These are phyloP conservation scores for Merops nubicus DNA, from an alignment of 2,113 vertebrate genomes.

Conservation along the genomic window DNA sequence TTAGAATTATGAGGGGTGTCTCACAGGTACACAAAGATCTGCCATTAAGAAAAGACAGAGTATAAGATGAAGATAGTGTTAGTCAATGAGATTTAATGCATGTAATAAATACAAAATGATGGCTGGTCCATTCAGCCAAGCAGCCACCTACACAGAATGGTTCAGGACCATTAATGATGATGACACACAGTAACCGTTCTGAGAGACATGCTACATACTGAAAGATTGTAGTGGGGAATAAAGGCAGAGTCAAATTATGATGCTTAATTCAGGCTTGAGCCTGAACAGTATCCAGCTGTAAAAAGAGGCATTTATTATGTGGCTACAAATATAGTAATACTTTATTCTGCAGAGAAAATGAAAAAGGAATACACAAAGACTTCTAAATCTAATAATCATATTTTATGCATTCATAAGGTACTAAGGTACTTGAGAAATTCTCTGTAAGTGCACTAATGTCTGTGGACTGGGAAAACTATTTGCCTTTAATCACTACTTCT, in stretches of 20 bases:
- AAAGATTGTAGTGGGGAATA: neutral
- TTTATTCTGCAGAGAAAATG: neutral
- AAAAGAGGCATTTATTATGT: neutral
- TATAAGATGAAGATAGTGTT: neutral
- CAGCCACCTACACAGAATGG: neutral
- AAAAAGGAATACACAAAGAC: neutral
- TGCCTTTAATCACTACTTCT: neutral
- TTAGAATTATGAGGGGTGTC: no score
- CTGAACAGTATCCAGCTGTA: neutral
- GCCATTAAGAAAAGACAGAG: neutral
- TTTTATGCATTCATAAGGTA: neutral
- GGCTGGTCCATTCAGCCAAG: neutral
- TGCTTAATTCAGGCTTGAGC: neutral
- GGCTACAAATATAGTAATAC: neutral
- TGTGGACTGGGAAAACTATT: neutral
- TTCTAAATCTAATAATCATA: neutral
- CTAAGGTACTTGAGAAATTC: neutral
- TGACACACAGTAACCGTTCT: neutral
- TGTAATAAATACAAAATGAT: neutral
- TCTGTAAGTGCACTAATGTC: neutral
- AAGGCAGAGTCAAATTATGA: neutral
- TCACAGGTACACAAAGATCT: neutral
- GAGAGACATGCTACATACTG: neutral
- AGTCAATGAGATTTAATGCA: neutral
- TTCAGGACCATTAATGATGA: conserved; percentile 9